Percentiles rank a stretch among this genome's conserved stretches.
phyloP scores from a whole-genome alignment of 2,888 invertebrate species.

The Nemoura dubitans region DNA sequence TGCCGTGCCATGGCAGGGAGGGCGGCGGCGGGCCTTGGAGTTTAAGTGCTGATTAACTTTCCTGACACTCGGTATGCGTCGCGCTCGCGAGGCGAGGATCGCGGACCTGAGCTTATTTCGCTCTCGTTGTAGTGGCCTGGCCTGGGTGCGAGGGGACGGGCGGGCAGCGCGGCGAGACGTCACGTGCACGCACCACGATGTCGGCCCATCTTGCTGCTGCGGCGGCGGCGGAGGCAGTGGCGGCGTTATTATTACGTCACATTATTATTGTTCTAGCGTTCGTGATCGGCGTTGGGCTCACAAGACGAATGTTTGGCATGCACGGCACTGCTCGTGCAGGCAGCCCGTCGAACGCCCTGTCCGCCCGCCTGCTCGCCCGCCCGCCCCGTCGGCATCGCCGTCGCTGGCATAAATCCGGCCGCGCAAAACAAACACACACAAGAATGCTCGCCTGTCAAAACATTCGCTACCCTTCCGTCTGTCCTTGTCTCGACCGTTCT shows the following conservation, averaged over 20 bases:
- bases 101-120: neutral
- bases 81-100: neutral
- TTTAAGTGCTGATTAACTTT: slow-evolving; percentile 12
- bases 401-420: neutral
- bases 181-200: neutral
- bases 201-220: neutral
- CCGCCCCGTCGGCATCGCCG: neutral
- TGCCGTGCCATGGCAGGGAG: neutral
- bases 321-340: neutral
- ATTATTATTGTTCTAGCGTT: neutral
- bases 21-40: neutral
- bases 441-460: slow-evolving; percentile 4
- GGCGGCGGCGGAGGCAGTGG: neutral
- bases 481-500: neutral
- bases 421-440: slow-evolving; percentile 7
- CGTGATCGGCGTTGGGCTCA: neutral
- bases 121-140: neutral
- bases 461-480: neutral
- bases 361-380: neutral
- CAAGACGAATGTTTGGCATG: neutral
- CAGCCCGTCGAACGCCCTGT: neutral
- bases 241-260: neutral
- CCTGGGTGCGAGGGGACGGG: neutral
- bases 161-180: neutral
- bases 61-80: neutral